Conservation (phyloP, 2,888 invertebrate species). For the Camptogramma bilineatum region DNA sequence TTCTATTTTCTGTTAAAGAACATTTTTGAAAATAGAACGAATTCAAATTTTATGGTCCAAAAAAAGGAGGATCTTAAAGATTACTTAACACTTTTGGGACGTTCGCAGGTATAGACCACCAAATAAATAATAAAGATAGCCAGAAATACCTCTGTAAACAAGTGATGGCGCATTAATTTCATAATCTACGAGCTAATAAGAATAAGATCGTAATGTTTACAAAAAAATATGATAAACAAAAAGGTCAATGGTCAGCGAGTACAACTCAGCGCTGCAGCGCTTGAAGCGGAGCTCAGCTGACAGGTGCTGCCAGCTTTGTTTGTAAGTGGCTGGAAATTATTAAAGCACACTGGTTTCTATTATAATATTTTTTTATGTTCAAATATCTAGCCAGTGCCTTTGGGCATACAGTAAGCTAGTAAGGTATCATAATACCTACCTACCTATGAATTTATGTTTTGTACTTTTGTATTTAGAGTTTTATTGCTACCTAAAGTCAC, state of each 20-base stretch:
- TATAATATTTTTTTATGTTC: too few relatives aligned
- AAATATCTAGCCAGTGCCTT: too few relatives aligned
- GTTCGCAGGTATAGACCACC: conserved; percentile 1
- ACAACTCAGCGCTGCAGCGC: conserved; percentile 72
- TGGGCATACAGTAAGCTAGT: too few relatives aligned
- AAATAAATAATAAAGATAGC: conserved; percentile 11
- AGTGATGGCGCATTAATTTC: conserved; percentile 30
- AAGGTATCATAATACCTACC: too few relatives aligned
- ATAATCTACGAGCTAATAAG: conserved; percentile 26
- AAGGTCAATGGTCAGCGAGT: conserved; percentile 75
- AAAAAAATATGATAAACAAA: conserved; percentile 77
- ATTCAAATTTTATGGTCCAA: not conserved
- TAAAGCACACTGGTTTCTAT: not conserved
- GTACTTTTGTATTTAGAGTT: too few relatives aligned
- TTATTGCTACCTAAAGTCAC: too few relatives aligned
- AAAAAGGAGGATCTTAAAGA: not conserved
- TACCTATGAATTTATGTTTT: too few relatives aligned
- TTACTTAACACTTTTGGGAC: not conserved
- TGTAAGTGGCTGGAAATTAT: not conserved
- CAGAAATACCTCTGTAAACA: conserved; percentile 27
- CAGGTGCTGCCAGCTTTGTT: conserved; percentile 25
- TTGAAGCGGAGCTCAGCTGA: conserved; percentile 66
- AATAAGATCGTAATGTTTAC: conserved; percentile 57
- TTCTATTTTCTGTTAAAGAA: not conserved
- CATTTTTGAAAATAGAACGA: not conserved